Evolutionary conservation across 2,113 vertebrate species (phyloP), one percentile per base, ranked within the genome.

Genomic region (Tiliqua scincoides): DNA sequence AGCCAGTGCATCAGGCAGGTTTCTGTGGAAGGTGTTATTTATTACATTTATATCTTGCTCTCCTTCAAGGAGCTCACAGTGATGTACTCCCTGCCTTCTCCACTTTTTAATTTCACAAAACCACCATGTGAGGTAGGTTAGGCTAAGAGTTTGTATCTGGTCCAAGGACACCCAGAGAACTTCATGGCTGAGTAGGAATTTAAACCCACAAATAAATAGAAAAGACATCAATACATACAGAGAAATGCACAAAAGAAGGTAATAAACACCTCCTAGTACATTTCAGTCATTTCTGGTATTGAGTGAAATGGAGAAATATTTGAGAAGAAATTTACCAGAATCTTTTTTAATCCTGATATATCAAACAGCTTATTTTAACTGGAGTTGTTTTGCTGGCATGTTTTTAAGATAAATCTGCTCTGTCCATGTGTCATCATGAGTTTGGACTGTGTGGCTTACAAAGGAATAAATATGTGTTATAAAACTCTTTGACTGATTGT

Each of bases 191-290:
- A 70, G 14, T 3, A 32, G 68, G 68, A 11, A 70, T 70, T 35
- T 35, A 25, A 73, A 40, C 65, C 76, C 43, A 48, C 43, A 61
- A 85, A 52, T 10, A 63, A 79, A 11, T 82, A 25, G 83, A 79
- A 84, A 90, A 68, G 70, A 2, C 9, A 14, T 37, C 18, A 30
- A 75, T 30, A 54, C 7, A 54, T n/a, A 20, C 27, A 48, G 43
- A 48, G 18, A 37, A 65, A 1, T 27, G 63, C 14, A 86, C 52
- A 76, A 6, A 25, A 61, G 27, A 32, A 43, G 21, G 9, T 82
- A 76, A 43, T 75, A 77, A 84, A 71, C 76, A 82, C 89, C 40
- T 48, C 43, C 37, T n/a, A 89, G n/a, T 85, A 80, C 79, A 82
- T 89, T 78, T 68, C 65, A 52, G n/a, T 70, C 10, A 35, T 74